Percentiles rank a stretch among this genome's conserved stretches.
phyloP scores from a whole-genome alignment of 2,797 vertebrate species.

The Setipinna tenuifilis region DNA sequence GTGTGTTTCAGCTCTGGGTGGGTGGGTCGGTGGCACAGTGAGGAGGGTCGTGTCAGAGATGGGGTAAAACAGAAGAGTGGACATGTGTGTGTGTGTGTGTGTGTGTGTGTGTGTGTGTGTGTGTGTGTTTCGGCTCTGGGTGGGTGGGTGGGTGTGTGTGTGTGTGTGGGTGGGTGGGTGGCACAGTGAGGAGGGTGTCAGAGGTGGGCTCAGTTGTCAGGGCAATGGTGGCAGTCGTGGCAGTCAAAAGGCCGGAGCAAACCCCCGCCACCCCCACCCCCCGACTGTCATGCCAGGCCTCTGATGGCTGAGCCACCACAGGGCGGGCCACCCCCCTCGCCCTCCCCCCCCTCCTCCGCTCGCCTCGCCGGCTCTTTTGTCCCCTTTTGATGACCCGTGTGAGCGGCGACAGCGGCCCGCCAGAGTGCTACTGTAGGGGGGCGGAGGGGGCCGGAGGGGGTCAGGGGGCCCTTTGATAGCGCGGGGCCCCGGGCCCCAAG shows the following conservation, averaged over 20 bases:
- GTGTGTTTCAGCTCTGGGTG: too few relatives aligned
- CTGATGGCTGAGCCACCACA: slow-evolving; percentile 60
- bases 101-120: too few relatives aligned
- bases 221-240: slow-evolving; percentile 71
- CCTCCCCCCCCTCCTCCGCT: slow-evolving; percentile 53
- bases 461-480: slow-evolving; percentile 37
- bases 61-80: too few relatives aligned
- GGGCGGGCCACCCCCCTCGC: slow-evolving; percentile 53
- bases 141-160: too few relatives aligned
- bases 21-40: too few relatives aligned
- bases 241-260: slow-evolving; percentile 72
- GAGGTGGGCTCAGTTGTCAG: slow-evolving; percentile 51
- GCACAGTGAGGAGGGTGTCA: not conserved
- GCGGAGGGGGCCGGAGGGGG: not conserved
- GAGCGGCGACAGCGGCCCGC: slow-evolving; percentile 47
- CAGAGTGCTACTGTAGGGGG: slow-evolving; percentile 49
- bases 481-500: not conserved
- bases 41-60: too few relatives aligned
- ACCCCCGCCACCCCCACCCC: slow-evolving; percentile 18
- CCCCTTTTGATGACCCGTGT: slow-evolving; percentile 67
- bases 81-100: too few relatives aligned
- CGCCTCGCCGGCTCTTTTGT: slow-evolving; percentile 46
- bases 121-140: not conserved
- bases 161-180: too few relatives aligned
- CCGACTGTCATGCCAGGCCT: slow-evolving; percentile 53